Percentiles rank a stretch among this genome's conserved stretches.
Evolutionary conservation across 2,113 vertebrate species (phyloP).

Genomic region (Athene noctua): DNA sequence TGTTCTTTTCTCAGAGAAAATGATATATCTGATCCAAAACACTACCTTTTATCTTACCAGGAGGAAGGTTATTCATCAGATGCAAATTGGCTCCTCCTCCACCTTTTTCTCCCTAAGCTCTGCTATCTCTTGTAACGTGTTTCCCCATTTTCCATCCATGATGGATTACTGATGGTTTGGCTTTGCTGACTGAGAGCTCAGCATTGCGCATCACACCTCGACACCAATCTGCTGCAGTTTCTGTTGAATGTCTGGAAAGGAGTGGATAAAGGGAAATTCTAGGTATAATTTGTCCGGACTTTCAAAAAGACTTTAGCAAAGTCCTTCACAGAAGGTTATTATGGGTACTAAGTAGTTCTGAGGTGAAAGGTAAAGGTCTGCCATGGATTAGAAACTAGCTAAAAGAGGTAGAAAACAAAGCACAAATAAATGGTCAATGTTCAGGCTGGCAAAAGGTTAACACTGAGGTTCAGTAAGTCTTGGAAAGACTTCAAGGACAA

Average conservation of each 20-base stretch:
- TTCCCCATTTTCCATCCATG: background rate
- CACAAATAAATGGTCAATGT: conserved; percentile 22
- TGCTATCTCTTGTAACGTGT: background rate
- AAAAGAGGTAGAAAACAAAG: conserved; percentile 23
- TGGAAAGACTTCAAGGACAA: conserved; percentile 47
- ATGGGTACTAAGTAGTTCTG: background rate
- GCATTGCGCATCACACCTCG: fast-evolving
- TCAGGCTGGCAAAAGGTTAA: conserved; percentile 44
- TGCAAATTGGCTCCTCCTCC: background rate
- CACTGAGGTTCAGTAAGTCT: background rate
- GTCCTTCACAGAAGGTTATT: background rate
- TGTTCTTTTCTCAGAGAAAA: background rate
- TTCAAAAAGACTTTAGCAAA: background rate
- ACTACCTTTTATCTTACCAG: background rate
- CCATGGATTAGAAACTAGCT: conserved; percentile 1
- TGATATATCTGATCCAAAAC: background rate
- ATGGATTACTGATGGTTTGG: background rate
- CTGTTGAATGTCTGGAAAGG: background rate
- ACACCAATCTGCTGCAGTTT: background rate
- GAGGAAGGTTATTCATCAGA: background rate
- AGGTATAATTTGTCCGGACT: background rate
- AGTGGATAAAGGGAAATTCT: background rate
- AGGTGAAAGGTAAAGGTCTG: background rate
- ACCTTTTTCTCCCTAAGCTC: background rate
- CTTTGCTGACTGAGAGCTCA: background rate